Conservation (phyloP, 2,113 vertebrate genomes). For the Scopus umbretta region DNA sequence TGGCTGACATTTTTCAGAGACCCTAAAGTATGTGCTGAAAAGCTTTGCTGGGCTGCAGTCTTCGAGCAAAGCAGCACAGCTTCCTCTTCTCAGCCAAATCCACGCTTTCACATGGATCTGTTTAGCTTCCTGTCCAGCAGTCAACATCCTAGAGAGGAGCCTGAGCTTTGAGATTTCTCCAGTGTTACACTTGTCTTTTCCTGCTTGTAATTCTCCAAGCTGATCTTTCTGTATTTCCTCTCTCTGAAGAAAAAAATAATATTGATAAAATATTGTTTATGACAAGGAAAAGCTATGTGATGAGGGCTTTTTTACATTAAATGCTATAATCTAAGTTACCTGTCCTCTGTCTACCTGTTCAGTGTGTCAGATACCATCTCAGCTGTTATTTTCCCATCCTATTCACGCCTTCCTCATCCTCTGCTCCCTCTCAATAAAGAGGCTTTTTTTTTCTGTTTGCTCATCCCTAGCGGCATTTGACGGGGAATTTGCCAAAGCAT, state of each 20-base stretch:
- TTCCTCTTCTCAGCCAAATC: background rate
- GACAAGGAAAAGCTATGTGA: background rate
- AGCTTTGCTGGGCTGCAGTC: background rate
- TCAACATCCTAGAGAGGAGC: background rate
- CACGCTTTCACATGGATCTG: background rate
- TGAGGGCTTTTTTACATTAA: background rate
- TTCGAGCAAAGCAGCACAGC: background rate
- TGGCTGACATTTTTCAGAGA: background rate
- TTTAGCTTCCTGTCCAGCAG: background rate
- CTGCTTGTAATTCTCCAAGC: background rate
- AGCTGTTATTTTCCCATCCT: background rate
- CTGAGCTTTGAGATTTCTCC: background rate
- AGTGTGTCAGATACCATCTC: background rate
- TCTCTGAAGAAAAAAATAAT: background rate
- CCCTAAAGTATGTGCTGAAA: background rate
- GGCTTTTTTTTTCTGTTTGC: background rate
- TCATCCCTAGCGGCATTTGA: background rate
- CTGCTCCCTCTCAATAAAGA: background rate
- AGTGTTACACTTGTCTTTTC: background rate
- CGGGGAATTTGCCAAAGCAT: slow-evolving; percentile 34
- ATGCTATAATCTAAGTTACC: background rate
- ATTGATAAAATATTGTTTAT: background rate
- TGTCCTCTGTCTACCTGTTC: background rate
- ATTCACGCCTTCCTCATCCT: background rate
- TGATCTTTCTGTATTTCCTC: background rate